phyloP scores from a whole-genome alignment of 2,797 vertebrate species.

The Phrynocephalus forsythii region DNA sequence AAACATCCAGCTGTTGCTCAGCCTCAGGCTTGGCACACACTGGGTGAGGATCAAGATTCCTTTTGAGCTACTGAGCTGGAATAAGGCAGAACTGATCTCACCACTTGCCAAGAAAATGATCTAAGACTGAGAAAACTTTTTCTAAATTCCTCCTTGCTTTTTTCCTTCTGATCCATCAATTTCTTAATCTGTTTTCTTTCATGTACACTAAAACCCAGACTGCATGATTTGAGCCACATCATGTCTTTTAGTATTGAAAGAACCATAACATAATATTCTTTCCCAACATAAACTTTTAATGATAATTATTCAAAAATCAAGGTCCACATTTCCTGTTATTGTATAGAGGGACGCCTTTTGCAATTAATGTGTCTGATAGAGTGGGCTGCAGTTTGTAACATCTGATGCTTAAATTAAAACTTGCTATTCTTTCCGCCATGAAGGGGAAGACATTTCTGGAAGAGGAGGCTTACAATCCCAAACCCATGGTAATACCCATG shows the following conservation, averaged over 20 bases:
- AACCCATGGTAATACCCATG: too few relatives aligned
- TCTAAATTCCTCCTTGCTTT: slow-evolving; percentile 51
- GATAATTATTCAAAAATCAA: neutral
- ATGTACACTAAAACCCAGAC: neutral
- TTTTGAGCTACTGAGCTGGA: slow-evolving; percentile 37
- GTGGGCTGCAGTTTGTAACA: too few relatives aligned
- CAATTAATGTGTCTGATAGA: too few relatives aligned
- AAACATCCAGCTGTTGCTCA: slow-evolving; percentile 29
- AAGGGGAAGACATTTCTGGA: too few relatives aligned
- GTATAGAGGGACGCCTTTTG: too few relatives aligned
- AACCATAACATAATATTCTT: neutral
- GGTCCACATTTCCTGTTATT: neutral
- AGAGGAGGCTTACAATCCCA: too few relatives aligned
- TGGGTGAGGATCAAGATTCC: slow-evolving; percentile 36
- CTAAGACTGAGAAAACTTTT: slow-evolving; percentile 59
- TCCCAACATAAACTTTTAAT: neutral
- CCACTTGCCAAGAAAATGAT: slow-evolving; percentile 64
- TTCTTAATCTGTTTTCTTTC: neutral
- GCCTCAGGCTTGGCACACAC: slow-evolving; percentile 37
- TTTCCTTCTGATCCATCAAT: slow-evolving; percentile 47
- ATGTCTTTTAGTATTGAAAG: neutral
- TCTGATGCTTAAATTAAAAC: too few relatives aligned
- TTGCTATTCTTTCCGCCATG: too few relatives aligned
- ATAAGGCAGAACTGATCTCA: slow-evolving; percentile 41
- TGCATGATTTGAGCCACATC: neutral